Evolutionary conservation across 2,797 vertebrate species (phyloP).

Genomic region (Huso huso): DNA sequence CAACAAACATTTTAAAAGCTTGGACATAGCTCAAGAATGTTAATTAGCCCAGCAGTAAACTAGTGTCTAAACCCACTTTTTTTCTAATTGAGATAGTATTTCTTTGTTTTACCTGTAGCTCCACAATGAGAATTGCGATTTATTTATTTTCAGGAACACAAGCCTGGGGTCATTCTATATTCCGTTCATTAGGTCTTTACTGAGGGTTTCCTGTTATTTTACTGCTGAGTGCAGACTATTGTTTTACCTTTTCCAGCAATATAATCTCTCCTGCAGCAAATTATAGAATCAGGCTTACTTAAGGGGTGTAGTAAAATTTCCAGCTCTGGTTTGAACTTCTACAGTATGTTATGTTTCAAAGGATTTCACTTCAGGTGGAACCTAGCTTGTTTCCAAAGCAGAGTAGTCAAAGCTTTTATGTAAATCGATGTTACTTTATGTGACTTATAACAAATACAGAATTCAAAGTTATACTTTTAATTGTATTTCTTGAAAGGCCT

Average conservation of each 20-base stretch:
- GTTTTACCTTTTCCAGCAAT: slow-evolving; percentile 30
- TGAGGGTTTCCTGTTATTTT: slow-evolving; percentile 28
- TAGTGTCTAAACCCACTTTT: slow-evolving; percentile 27
- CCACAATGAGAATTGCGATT: slow-evolving; percentile 27
- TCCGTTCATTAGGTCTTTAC: slow-evolving; percentile 7
- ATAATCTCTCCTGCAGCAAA: slow-evolving; percentile 50
- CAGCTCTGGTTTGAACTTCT: not conserved
- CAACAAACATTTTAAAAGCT: slow-evolving; percentile 1
- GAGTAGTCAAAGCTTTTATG: too few species aligned
- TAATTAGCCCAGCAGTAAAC: slow-evolving; percentile 35
- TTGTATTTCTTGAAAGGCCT: too few species aligned
- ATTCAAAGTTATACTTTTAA: too few species aligned
- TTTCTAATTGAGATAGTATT: slow-evolving; percentile 30
- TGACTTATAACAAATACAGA: too few species aligned
- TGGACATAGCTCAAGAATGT: slow-evolving; percentile 28
- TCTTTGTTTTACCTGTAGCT: slow-evolving; percentile 29
- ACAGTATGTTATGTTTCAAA: too few species aligned
- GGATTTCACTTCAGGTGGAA: too few species aligned
- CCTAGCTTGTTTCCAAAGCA: too few species aligned
- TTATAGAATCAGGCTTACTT: slow-evolving; percentile 41
- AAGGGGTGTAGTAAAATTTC: slow-evolving; percentile 27
- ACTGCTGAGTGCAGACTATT: slow-evolving; percentile 39
- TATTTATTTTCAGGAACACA: slow-evolving; percentile 26
- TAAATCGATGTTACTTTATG: too few species aligned
- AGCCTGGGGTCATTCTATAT: slow-evolving; percentile 11